Percentiles rank a stretch among this genome's conserved stretches.
phyloP scores from a whole-genome alignment of 2,888 invertebrate species.

The Criorhina ranunculi region DNA sequence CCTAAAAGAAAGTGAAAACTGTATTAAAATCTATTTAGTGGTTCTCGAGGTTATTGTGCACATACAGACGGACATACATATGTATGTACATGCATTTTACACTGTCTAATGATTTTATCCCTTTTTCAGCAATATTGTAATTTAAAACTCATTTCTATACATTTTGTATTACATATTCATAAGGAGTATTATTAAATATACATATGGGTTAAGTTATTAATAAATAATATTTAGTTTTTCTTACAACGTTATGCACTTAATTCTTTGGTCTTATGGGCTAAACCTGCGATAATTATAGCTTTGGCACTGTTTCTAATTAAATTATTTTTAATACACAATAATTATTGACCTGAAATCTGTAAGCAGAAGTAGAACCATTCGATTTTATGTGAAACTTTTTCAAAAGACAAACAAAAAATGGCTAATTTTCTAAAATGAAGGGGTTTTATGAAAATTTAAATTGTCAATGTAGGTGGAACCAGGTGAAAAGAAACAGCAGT shows the following conservation, averaged over 20 bases:
- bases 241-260: slow-evolving; percentile 34
- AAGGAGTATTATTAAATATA: slow-evolving; percentile 9
- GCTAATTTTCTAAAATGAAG: neutral
- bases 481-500: too few relatives aligned
- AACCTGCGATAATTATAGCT: slow-evolving; percentile 57
- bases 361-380: slow-evolving; percentile 38
- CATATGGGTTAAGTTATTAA: neutral
- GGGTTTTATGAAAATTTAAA: neutral
- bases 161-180: neutral
- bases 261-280: slow-evolving; percentile 70
- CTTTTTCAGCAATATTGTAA: neutral
- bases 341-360: slow-evolving; percentile 30
- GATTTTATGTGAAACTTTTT: neutral
- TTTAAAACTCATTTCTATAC: neutral
- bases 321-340: slow-evolving; percentile 32
- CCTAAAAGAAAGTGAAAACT: too few relatives aligned
- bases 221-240: neutral
- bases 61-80: too few relatives aligned
- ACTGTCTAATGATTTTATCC: too few relatives aligned
- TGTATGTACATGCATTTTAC: too few relatives aligned
- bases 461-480: neutral
- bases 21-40: too few relatives aligned
- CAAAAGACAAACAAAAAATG: neutral
- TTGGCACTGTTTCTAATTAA: slow-evolving; percentile 70
- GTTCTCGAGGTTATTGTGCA: too few relatives aligned